Base-by-base conservation (phyloP, 2,888 invertebrate genomes). In the Mimachlamys varia region DNA sequence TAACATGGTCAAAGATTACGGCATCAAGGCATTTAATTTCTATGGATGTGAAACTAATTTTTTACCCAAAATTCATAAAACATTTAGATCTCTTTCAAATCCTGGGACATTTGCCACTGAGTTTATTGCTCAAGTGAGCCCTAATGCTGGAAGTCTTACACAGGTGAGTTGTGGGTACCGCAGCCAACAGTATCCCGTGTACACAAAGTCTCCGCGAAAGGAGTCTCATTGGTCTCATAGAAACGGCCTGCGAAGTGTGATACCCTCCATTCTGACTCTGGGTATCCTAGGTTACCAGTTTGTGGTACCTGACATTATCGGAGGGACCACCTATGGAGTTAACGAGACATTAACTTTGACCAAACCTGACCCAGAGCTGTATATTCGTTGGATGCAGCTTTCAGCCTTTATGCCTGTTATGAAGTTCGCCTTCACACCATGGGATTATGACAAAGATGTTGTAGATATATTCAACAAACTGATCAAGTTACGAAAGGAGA, bases 261-360 rank as follows among this genome's bases (percentile, higher is more conserved):
- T 99, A 94, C 98, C 99, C 0, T 98, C 98, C 0, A 98, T 98
- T 91, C 97, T 96, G 87, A 95, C 95, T 0, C 93, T 96, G 44
- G 96, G 96, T 38, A 97, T 99, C 38, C 98, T 99, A 94, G 99
- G 99, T 0, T 99, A 98, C 96, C 97, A 98, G 0, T 99, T 99
- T 95, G 97, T 99, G 88, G 98, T 99, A 97, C 98, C 99, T 0
- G 99, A 99, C 0, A 98, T 99, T 7, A 98, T 99, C 0, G 99
- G 99, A 0, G 99, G 96, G 0, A 98, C 99, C 91, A 96, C 96
- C n/a, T 92, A 94, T 87, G 55, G 58, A 13, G 89, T 89, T 38
- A 91, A 92, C 27, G 90, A 37, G 88, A 50, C 76, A 33, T 53
- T 37, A 62, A 88, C 58, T 44, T 50, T 37, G 19, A 53, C 88